These are phyloP conservation scores for Petrocephalus sullivani DNA, from an alignment of 2,797 vertebrate species.

Conservation along the genomic window DNA sequence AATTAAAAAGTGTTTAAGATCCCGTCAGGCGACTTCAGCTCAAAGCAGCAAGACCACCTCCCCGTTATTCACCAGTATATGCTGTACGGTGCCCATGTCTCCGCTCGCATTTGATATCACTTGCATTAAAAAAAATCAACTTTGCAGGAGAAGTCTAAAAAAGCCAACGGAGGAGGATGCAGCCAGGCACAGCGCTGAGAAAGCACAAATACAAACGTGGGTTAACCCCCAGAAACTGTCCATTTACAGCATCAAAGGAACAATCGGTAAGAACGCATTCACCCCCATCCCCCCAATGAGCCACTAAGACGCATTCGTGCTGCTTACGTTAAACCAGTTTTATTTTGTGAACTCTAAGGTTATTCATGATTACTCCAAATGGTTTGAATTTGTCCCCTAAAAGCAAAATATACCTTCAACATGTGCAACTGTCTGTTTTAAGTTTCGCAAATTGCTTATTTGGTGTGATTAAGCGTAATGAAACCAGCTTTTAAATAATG, in stretches of 20 bases:
- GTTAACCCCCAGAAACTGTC: slow-evolving; percentile 50
- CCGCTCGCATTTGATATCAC: no score
- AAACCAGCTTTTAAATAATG: background rate
- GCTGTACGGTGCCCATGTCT: background rate
- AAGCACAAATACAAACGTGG: slow-evolving; percentile 43
- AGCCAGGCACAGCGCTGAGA: slow-evolving; percentile 14
- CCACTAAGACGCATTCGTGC: background rate
- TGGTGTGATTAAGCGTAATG: background rate
- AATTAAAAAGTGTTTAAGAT: no score
- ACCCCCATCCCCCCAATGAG: background rate
- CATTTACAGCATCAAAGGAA: slow-evolving; percentile 52
- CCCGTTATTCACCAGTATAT: background rate
- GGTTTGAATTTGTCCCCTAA: background rate
- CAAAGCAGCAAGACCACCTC: background rate
- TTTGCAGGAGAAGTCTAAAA: slow-evolving; percentile 28
- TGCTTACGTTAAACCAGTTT: background rate
- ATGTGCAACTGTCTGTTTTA: background rate
- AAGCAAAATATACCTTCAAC: background rate
- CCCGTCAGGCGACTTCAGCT: background rate
- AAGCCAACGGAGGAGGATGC: slow-evolving; percentile 25
- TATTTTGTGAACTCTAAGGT: background rate
- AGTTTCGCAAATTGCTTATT: background rate
- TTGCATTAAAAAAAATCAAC: background rate
- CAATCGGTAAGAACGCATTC: slow-evolving; percentile 50
- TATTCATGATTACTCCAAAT: background rate